Conservation (phyloP, 2,797 vertebrate species). For the Prionace glauca region DNA sequence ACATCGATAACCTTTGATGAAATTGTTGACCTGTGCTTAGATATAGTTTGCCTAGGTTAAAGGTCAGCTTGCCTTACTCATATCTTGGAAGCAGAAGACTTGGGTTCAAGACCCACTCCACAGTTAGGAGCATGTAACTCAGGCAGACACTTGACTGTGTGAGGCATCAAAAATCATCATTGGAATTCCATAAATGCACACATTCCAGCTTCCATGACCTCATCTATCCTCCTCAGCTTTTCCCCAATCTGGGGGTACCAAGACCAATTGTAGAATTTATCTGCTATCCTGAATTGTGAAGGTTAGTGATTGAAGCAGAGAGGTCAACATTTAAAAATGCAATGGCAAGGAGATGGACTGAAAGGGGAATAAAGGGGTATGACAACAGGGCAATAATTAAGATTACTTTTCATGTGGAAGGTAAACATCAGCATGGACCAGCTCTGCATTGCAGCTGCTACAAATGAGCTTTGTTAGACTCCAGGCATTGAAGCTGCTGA, state of each 20-base stretch:
- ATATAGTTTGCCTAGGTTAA: not conserved
- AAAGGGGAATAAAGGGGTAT: not conserved
- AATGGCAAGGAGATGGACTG: not conserved
- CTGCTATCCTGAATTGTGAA: not conserved
- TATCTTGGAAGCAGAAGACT: not conserved
- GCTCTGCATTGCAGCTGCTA: not conserved
- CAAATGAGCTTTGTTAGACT: not conserved
- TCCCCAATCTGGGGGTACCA: not conserved
- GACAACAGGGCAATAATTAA: not conserved
- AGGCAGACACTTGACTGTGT: not conserved
- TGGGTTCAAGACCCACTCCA: not conserved
- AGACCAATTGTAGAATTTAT: not conserved
- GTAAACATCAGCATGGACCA: not conserved
- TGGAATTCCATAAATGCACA: not conserved
- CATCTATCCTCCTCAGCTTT: too few relatives aligned
- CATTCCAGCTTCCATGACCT: not conserved
- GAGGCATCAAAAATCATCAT: not conserved
- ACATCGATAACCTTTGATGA: not conserved
- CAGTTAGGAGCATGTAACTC: not conserved
- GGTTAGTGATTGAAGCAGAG: too few relatives aligned
- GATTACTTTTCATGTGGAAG: not conserved
- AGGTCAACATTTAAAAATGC: not conserved
- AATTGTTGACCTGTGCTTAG: not conserved
- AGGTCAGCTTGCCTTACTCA: not conserved
- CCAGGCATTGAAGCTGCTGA: not conserved